These are phyloP conservation scores for Jacana jacana DNA, from an alignment of 2,113 vertebrate species.

Conservation along the genomic window DNA sequence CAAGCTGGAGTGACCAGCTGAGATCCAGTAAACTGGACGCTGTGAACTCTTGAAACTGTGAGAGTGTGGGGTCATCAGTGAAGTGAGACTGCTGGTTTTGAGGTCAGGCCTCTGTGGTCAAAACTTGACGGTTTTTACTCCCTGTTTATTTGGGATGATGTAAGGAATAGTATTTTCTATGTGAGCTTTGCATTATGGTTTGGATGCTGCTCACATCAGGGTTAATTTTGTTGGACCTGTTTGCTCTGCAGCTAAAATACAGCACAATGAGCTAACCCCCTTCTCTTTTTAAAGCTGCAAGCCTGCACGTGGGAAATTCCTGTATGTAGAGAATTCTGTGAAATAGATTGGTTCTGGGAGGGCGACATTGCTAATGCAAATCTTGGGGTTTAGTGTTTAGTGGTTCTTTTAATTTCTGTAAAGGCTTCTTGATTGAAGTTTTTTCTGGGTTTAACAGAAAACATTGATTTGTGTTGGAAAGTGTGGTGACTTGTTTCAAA, in stretches of 20 bases:
- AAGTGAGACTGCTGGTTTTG: not conserved
- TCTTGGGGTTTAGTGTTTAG: not conserved
- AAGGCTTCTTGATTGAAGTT: not conserved
- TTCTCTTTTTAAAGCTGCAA: not conserved
- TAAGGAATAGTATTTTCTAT: not conserved
- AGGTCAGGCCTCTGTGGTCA: not conserved
- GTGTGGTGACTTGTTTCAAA: not conserved
- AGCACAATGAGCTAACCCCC: not conserved
- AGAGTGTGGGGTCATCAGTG: not conserved
- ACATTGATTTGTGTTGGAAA: not conserved
- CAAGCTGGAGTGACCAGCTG: not conserved
- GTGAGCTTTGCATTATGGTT: not conserved
- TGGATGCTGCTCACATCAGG: not conserved
- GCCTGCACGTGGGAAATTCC: not conserved
- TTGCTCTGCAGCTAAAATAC: not conserved
- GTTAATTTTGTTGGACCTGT: not conserved
- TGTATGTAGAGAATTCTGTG: not conserved
- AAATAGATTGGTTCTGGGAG: not conserved
- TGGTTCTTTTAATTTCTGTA: not conserved
- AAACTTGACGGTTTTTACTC: not conserved
- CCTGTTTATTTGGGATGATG: not conserved
- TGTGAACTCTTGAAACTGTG: not conserved
- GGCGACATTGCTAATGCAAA: not conserved
- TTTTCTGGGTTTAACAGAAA: not conserved
- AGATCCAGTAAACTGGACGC: not conserved